Evolutionary conservation across 2,113 vertebrate genomes (phyloP).

Genomic region (Oncorhynchus clarkii): DNA sequence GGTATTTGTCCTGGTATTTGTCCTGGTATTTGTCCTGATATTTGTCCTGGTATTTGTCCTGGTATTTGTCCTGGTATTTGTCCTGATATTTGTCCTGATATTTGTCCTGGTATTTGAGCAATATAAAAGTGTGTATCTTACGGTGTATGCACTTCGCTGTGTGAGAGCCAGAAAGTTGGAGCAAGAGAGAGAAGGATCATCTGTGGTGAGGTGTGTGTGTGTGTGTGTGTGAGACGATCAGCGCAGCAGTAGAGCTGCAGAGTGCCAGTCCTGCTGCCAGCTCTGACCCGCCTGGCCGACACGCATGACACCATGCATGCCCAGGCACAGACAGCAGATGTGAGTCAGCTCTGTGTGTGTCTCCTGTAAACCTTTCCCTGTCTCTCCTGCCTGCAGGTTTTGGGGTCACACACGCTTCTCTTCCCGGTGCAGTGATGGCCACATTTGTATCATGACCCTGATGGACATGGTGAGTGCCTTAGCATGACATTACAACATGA

Average conservation of each 20-base stretch:
- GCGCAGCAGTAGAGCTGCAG: slow-evolving; percentile 57
- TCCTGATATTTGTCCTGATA: too few relatives aligned
- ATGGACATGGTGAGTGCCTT: slow-evolving; percentile 45
- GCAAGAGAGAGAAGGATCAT: slow-evolving; percentile 8
- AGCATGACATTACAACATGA: slow-evolving; percentile 17
- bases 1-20: too few relatives aligned
- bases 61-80: too few relatives aligned
- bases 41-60: too few relatives aligned
- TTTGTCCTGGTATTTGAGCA: too few relatives aligned
- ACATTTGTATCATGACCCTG: slow-evolving; percentile 54
- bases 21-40: too few relatives aligned
- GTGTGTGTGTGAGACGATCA: slow-evolving; percentile 51
- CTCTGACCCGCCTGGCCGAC: slow-evolving; percentile 47
- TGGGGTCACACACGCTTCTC: background rate
- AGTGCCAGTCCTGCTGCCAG: slow-evolving; percentile 64
- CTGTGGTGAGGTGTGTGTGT: slow-evolving; percentile 17
- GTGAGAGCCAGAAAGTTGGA: background rate
- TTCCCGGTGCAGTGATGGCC: slow-evolving; percentile 43
- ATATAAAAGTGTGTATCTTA: too few relatives aligned
- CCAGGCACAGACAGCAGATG: slow-evolving; percentile 64
- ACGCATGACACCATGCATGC: slow-evolving; percentile 57
- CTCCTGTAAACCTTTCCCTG: background rate
- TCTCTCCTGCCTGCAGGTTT: background rate
- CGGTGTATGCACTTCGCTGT: too few relatives aligned
- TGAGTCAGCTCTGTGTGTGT: slow-evolving; percentile 64